Evolutionary conservation across 2,888 invertebrate species (phyloP), one percentile per base, ranked within the genome.

Genomic region (Dynastes grantii): DNA sequence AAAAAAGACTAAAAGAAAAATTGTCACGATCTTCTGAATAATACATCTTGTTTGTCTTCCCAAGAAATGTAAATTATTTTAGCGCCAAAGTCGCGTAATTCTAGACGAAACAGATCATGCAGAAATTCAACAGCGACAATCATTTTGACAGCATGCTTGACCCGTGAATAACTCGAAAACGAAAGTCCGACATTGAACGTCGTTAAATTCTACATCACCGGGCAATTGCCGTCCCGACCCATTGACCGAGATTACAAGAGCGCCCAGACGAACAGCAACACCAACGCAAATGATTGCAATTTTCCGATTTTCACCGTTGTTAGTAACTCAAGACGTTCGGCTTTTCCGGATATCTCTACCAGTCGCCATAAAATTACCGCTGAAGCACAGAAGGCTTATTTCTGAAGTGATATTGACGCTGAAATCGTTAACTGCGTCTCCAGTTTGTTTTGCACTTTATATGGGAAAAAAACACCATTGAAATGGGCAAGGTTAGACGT

Each of bases 171-270:
- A 45, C 8, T 11, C 45, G 80, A 81, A 82, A 82, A 80, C 80
- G 82, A 82, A 82, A 82, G 82, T 80, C 53, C 70, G 80, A 80
- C 82, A 81, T 80, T 82, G 82, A 81, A 80, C 65, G 55, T 65
- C 40, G 68, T 76, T 63, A 76, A 61, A 63, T 73, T 22, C 51
- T 53, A 53, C 53, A 13, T 53, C 16, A 53, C 13, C 22, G 55
- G 22, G 55, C 22, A 11, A 75, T 40, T 3, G 68, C 45, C 22
- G 76, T 53, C 53, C 11, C 80, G 80, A 82, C 83, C 81, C 73
- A 83, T 76, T 83, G 79, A 83, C 83, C 83, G 82, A 81, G 63
- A 81, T 82, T 65, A 22, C 22, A 63, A 51, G 64, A 71, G 8
- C 45, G 11, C 5, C 55, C 55, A 9, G 6, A 22, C 37, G 58